These are phyloP conservation scores for Diplodus sargus DNA, from an alignment of 2,797 vertebrate species.

Conservation along the genomic window DNA sequence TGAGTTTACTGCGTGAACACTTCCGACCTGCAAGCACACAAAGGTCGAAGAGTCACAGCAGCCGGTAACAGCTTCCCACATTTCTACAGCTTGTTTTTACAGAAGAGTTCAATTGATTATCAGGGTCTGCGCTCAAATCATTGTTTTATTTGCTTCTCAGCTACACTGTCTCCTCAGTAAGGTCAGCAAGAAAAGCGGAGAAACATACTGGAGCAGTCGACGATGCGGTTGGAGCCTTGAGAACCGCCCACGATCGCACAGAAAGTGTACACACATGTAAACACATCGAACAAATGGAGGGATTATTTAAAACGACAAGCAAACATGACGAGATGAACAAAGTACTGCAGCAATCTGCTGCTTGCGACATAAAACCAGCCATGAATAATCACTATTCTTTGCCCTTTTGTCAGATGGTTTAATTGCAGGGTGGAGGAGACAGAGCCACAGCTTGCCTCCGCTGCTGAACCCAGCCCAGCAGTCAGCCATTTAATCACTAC, in stretches of 20 bases:
- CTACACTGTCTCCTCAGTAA: neutral
- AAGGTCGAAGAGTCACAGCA: neutral
- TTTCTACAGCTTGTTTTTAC: constrained; percentile 2
- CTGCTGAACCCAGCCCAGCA: constrained; percentile 25
- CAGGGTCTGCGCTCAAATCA: neutral
- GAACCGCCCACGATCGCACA: neutral
- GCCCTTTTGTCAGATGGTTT: constrained; percentile 42
- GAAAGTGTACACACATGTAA: neutral
- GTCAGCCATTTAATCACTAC: constrained; percentile 51
- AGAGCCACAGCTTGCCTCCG: constrained; percentile 43
- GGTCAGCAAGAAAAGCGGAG: neutral
- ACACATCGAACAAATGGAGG: neutral
- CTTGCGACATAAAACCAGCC: constrained; percentile 35
- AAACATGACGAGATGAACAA: constrained; percentile 29
- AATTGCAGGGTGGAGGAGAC: constrained; percentile 51
- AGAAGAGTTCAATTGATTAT: neutral
- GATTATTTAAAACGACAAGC: neutral
- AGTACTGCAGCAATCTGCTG: neutral
- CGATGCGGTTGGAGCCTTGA: constrained; percentile 9
- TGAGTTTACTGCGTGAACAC: neutral
- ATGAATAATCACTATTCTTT: constrained; percentile 49
- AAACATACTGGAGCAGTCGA: neutral
- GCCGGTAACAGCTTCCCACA: neutral
- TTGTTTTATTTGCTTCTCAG: neutral
- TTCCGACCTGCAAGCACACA: neutral